Evolutionary conservation across 2,888 invertebrate genomes (phyloP), one percentile per base, ranked within the genome.

Genomic region (Ormyrus labotus): DNA sequence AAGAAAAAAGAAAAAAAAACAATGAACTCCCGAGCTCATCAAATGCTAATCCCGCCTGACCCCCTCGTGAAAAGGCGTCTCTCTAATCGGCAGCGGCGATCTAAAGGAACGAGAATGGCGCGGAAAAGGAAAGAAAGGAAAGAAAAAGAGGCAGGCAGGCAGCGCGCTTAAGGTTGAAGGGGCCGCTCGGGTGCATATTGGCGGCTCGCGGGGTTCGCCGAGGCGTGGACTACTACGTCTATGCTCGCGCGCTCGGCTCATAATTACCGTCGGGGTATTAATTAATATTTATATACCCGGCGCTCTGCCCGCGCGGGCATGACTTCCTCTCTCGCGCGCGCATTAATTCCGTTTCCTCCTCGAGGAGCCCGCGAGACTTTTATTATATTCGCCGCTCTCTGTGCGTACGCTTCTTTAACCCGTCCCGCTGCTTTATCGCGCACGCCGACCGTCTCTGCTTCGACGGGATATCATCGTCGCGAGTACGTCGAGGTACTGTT

Each of bases 271-370:
- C 3, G 84, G 55, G 82, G 85, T 84, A 89, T 89, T 89, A 89
- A 90, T 90, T 89, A 89, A 90, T 89, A 90, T 90, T 90, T 89
- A 90, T 89, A 86, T 74, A 78, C 81, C 34, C 77, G 82, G 77
- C 82, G 81, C 81, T 58, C 73, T 84, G 81, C 74, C 84, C 84
- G 84, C 85, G 85, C 84, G 85, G 80, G 85, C 86, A 85, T 87
- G 87, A 88, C 87, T 64, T 55, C 61, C 48, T 72, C 45, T 9
- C 55, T 34, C 19, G 7, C 47, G 13, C 65, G 2, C 58, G 75
- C 73, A 80, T 84, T 72, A 81, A 83, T 77, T 78, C 64, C 80
- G 67, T 80, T 76, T 75, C 74, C 70, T 74, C 57, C 57, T 55
- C 34, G 4, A 34, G 34, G 34, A 34, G 34, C 34, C 34, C 4